A percentile compares a stretch with the other conserved stretches of the same genome.
Evolutionary conservation across 2,888 invertebrate species (phyloP).

Genomic region (Brachynemurus nebulosus): DNA sequence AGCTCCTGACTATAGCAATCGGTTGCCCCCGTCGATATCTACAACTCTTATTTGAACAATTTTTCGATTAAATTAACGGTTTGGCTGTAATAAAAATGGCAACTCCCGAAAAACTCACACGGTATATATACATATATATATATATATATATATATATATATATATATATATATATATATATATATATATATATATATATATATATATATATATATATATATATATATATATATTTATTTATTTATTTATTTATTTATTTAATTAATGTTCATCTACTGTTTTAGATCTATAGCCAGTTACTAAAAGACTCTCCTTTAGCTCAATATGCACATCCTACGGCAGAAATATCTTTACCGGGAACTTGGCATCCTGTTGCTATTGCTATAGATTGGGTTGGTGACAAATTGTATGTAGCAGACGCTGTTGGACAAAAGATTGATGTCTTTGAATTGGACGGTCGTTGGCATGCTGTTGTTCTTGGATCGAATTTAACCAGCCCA

Average conservation of each 20-base stretch:
- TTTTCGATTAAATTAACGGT: too few relatives aligned
- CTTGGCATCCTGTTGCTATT: slow-evolving; percentile 79
- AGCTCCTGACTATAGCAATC: too few relatives aligned
- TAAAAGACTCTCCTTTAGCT: slow-evolving; percentile 33
- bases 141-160: too few relatives aligned
- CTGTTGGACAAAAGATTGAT: slow-evolving; percentile 85
- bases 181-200: too few relatives aligned
- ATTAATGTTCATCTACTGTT: slow-evolving; percentile 5
- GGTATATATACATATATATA: too few relatives aligned
- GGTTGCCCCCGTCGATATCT: too few relatives aligned
- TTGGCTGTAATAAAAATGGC: too few relatives aligned
- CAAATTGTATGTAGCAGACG: slow-evolving; percentile 89
- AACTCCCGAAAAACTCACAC: too few relatives aligned
- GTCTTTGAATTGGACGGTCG: slow-evolving; percentile 79
- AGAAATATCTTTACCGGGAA: slow-evolving; percentile 64
- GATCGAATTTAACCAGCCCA: slow-evolving; percentile 81
- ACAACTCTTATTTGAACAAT: too few relatives aligned
- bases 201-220: too few relatives aligned
- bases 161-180: too few relatives aligned
- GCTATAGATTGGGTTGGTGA: slow-evolving; percentile 97
- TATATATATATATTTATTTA: too few relatives aligned
- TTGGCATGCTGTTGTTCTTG: slow-evolving; percentile 81
- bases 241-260: not conserved
- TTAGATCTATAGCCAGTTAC: slow-evolving; percentile 46
- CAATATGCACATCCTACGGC: slow-evolving; percentile 35